Evolutionary conservation across 1,140 invertebrate species (phyloP), one percentile per base, ranked within the genome.

Genomic region (Pantala flavescens): DNA sequence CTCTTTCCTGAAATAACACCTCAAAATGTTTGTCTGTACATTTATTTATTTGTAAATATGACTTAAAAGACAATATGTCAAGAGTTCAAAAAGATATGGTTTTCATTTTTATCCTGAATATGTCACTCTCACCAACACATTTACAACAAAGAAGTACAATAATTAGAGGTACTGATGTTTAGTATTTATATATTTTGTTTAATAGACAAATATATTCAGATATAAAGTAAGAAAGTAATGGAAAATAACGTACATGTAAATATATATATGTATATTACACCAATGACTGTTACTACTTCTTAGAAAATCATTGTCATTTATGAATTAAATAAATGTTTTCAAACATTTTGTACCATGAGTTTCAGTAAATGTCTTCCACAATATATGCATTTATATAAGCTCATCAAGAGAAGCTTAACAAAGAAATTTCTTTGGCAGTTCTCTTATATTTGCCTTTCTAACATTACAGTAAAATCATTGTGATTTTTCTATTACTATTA

Each of bases 101-200:
- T 63, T 63, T 63, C 49, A 63, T 63, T 63, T 63, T 63, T 63
- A 63, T 63, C 49, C 49, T 63, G 49, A 63, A 63, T 63, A 63
- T 63, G 49, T 12, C 49, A 63, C n/a, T 63, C 49, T 63, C 49
- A 63, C 49, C 49, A 63, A 63, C 49, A 63, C 49, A 63, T 63
- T 63, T 63, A 63, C 49, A 63, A 63, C 49, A 63, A 63, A 63
- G 49, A 63, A 63, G n/a, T 63, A 63, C 49, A 63, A 63, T 63
- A 63, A 63, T 16, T 63, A 63, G 49, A 63, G 49, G 49, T 63
- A 63, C 49, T 63, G 49, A 63, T 63, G 49, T 63, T 63, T 63
- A 63, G 49, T 63, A 63, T 63, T 63, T 63, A 63, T 63, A 63
- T 63, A 63, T 63, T 63, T 63, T 63, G 49, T 63, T 63, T 63